These are phyloP conservation scores for Orchesellides sinensis DNA, from an alignment of 2,888 invertebrate genomes.

Conservation along the genomic window DNA sequence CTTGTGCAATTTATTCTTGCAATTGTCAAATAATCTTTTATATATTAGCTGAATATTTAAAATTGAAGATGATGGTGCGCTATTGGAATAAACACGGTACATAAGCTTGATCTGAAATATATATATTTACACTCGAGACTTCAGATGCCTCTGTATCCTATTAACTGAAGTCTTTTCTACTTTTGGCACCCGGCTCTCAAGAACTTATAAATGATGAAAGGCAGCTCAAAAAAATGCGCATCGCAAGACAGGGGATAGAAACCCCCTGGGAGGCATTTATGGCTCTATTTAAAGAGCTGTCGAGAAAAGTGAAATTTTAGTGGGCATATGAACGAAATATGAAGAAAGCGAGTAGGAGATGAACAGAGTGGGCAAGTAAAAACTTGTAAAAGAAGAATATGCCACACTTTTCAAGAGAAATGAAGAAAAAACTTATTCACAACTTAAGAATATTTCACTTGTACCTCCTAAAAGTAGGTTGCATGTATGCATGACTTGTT, in stretches of 20 bases:
- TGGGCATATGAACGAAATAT: constrained; percentile 43
- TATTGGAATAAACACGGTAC: too few relatives aligned
- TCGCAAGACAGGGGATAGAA: constrained; percentile 14
- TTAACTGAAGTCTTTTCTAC: constrained; percentile 49
- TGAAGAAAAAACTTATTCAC: constrained; percentile 28
- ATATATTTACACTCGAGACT: constrained; percentile 14
- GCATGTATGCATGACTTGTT: constrained; percentile 27
- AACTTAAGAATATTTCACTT: constrained; percentile 16
- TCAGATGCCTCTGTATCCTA: constrained; percentile 52
- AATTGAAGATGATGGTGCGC: too few relatives aligned
- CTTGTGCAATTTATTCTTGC: too few relatives aligned
- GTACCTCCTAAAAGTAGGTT: not conserved
- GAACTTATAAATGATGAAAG: constrained; percentile 65
- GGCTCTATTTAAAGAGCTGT: constrained; percentile 63
- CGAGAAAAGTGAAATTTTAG: constrained; percentile 64
- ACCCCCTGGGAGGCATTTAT: constrained; percentile 62
- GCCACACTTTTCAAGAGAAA: constrained; percentile 18
- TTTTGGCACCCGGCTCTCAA: constrained; percentile 53
- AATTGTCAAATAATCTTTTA: too few relatives aligned
- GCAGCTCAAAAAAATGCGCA: constrained; percentile 34
- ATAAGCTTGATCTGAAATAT: not conserved
- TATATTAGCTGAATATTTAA: too few relatives aligned
- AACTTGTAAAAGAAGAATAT: constrained; percentile 40
- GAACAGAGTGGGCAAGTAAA: constrained; percentile 28
- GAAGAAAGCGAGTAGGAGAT: constrained; percentile 11